These are phyloP conservation scores for Centropus bengalensis DNA, from an alignment of 2,113 vertebrate genomes.

Conservation along the genomic window DNA sequence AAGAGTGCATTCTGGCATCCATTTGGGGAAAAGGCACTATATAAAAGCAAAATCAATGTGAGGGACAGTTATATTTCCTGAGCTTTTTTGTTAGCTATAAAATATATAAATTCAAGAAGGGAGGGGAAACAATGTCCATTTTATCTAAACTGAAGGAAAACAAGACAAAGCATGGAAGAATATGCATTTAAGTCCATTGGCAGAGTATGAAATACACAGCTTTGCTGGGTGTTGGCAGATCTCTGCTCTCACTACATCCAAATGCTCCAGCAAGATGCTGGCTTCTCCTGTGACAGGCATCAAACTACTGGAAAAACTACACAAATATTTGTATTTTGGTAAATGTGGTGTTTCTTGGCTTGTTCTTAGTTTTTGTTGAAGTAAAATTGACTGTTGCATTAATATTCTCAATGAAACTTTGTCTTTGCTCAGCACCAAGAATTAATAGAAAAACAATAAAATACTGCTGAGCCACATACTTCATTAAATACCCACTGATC, in stretches of 20 bases:
- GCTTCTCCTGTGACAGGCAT: background rate
- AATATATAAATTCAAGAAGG: background rate
- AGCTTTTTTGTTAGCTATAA: slow-evolving; percentile 51
- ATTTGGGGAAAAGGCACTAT: slow-evolving; percentile 36
- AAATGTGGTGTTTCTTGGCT: background rate
- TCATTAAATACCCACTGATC: background rate
- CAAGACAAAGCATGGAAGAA: background rate
- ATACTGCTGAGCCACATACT: background rate
- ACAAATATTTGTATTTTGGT: background rate
- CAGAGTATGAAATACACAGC: background rate
- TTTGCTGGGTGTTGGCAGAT: background rate
- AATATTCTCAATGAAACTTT: background rate
- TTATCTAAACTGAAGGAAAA: background rate
- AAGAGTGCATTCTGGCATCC: slow-evolving; percentile 44
- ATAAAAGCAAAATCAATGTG: slow-evolving; percentile 41
- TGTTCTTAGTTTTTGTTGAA: background rate
- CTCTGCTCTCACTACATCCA: background rate
- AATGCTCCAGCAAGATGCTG: background rate
- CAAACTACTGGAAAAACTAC: background rate
- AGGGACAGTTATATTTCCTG: slow-evolving; percentile 39
- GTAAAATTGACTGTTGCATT: background rate
- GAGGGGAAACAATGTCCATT: background rate
- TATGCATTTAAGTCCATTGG: background rate
- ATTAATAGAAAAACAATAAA: background rate
- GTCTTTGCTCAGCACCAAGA: background rate